Evolutionary conservation across 2,113 vertebrate species (phyloP), one percentile per base, ranked within the genome.

Genomic region (mouse (Mus musculus)): DNA sequence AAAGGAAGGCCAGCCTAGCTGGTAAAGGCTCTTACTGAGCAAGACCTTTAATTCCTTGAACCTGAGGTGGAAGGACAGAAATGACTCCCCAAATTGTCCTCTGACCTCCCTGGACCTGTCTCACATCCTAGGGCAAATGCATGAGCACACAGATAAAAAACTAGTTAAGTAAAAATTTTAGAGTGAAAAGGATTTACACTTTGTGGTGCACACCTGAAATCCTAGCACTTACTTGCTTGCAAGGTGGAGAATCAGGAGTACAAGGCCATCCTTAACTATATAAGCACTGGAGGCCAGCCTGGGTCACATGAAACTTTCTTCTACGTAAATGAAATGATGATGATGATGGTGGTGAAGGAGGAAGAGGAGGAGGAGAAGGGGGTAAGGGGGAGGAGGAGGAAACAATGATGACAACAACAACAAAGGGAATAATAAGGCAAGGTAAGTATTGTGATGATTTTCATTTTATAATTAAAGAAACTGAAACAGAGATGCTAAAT

Each of bases 391-490:
- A 42, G 42, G 42, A 42, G 42, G 42, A 42, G 42, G 42, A 42
- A 42, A 42, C 42, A 42, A 65, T 2, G 9, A 33, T 30, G 5
- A 69, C 4, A 2, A 63, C 24, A 13, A 54, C 54, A 13, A 13
- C 13, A 11, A 13, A 13, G 54, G 54, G 54, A 61, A 46, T 61
- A 39, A 82, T 39, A 69, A 69, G 59, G 13, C 61, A 85, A 85
- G 46, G 30, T 30, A 59, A 30, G 24, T 20, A 75, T 26, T 56
- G 13, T 75, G 30, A 82, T 75, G 19, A 85, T 73, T 42, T 24
- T 33, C 36, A 92, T 72, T 85, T 71, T 75, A 76, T 6, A 67
- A n/a, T 22, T 63, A 22, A 89, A 54, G 52, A 86, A 96, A 88
- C 2, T 24, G 65, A 93, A 46, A 22, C 4, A 61, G 20, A 63